phyloP scores from a whole-genome alignment of 2,113 vertebrate genomes.

The Ammodytes marinus region DNA sequence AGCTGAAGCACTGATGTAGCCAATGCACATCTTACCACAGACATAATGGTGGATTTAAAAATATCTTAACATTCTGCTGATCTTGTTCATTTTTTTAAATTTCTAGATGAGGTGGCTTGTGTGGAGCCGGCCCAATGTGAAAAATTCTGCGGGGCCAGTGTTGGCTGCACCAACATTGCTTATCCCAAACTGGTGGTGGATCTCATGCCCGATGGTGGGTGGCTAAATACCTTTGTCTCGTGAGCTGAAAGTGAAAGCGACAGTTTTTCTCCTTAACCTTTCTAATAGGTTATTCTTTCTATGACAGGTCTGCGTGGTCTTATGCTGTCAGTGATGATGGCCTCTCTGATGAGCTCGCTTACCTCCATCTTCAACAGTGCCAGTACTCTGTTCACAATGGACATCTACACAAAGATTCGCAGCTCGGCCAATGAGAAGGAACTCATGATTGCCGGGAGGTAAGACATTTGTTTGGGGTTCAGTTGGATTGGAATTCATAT shows the following conservation, averaged over 20 bases:
- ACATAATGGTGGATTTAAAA: neutral
- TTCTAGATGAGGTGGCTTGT: slow-evolving; percentile 91
- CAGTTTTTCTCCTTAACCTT: neutral
- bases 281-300: neutral
- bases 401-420: slow-evolving; percentile 93
- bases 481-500: neutral
- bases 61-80: neutral
- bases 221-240: neutral
- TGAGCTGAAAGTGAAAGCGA: neutral
- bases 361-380: slow-evolving; percentile 99
- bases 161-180: slow-evolving; percentile 95
- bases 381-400: slow-evolving; percentile 97
- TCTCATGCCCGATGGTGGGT: slow-evolving; percentile 94
- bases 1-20: neutral
- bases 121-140: slow-evolving; percentile 85
- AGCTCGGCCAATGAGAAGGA: slow-evolving; percentile 86
- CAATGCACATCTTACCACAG: neutral
- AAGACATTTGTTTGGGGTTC: neutral
- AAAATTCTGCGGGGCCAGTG: slow-evolving; percentile 83
- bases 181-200: slow-evolving; percentile 94
- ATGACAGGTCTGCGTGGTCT: slow-evolving; percentile 91
- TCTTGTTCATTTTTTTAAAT: neutral
- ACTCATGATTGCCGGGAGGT: slow-evolving; percentile 96
- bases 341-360: slow-evolving; percentile 97
- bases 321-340: slow-evolving; percentile 97